Evolutionary conservation across 1,140 invertebrate species (phyloP).

Genomic region (Dendroctonus valens): DNA sequence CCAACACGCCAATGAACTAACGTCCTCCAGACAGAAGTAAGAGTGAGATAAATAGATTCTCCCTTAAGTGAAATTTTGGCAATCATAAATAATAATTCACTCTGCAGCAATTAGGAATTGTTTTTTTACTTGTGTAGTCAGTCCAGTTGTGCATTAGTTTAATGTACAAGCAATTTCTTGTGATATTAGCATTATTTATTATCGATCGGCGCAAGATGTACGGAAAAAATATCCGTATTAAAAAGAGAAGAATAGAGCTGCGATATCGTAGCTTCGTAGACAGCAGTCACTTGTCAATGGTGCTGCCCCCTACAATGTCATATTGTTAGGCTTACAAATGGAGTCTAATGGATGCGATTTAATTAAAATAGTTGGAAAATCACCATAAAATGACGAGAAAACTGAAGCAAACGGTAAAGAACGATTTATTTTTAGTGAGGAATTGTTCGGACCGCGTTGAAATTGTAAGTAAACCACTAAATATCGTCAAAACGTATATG

Average conservation of each 20-base stretch:
- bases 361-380: slow-evolving; percentile 48
- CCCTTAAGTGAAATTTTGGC: too few relatives aligned
- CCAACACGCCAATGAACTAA: too few relatives aligned
- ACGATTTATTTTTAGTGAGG: slow-evolving; percentile 50
- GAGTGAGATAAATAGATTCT: too few relatives aligned
- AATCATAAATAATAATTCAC: too few relatives aligned
- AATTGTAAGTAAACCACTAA: slow-evolving; percentile 47
- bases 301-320: slow-evolving; percentile 68
- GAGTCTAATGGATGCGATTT: slow-evolving; percentile 54
- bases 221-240: neutral
- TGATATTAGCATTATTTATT: neutral
- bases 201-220: neutral
- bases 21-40: too few relatives aligned
- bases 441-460: slow-evolving; percentile 46
- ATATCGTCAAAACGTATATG: slow-evolving; percentile 44
- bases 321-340: slow-evolving; percentile 61
- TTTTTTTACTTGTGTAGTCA: too few relatives aligned
- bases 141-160: too few relatives aligned
- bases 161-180: neutral
- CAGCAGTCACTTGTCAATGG: slow-evolving; percentile 16
- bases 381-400: slow-evolving; percentile 47
- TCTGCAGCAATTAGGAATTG: too few relatives aligned
- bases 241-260: neutral
- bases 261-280: slow-evolving; percentile 33
- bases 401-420: slow-evolving; percentile 49